Evolutionary conservation across 2,113 vertebrate genomes (phyloP).

Genomic region (Canis aureus): DNA sequence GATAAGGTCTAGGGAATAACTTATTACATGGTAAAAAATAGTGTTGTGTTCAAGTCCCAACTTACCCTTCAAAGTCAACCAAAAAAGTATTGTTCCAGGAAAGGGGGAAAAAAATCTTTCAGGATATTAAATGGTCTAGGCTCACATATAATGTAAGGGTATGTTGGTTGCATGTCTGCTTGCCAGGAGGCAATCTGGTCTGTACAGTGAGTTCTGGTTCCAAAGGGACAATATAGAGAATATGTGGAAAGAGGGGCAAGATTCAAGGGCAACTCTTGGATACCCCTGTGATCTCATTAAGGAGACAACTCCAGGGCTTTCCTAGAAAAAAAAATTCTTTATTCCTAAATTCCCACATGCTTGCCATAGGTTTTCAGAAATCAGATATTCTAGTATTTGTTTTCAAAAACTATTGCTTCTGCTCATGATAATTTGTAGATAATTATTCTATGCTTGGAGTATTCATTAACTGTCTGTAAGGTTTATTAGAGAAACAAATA

Average conservation of each 20-base stretch:
- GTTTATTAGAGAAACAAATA: neutral
- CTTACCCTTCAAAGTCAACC: neutral
- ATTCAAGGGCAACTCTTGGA: neutral
- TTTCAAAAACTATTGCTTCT: neutral
- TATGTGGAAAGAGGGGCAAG: neutral
- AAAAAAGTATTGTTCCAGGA: neutral
- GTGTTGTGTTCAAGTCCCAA: neutral
- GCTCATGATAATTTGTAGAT: neutral
- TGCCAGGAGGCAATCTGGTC: neutral
- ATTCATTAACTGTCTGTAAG: neutral
- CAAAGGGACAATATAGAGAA: neutral
- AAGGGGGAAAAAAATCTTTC: neutral
- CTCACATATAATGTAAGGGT: neutral
- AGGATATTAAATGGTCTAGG: neutral
- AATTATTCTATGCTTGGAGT: neutral
- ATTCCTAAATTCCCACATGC: neutral
- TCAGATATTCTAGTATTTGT: neutral
- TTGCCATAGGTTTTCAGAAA: neutral
- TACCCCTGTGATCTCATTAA: slow-evolving; percentile 38
- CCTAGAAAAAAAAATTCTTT: neutral
- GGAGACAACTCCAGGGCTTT: neutral
- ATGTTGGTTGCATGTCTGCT: neutral
- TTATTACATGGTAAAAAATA: neutral
- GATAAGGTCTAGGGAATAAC: neutral
- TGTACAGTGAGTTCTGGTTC: neutral